phyloP scores from a whole-genome alignment of 2,888 invertebrate species.

The Gandaritis pyraliata region DNA sequence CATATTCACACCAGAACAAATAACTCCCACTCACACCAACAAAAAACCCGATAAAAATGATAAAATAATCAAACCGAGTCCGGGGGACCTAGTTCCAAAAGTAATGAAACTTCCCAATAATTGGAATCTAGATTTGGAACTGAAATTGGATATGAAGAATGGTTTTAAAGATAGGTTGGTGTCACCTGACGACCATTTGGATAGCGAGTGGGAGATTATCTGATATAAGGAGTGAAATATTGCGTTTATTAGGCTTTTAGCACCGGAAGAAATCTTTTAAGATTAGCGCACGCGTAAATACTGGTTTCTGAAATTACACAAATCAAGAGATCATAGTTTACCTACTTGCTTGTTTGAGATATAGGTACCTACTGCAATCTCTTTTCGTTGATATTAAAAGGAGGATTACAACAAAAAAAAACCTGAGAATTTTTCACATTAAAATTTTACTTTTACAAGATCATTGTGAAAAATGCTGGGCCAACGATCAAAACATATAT shows the following conservation, averaged over 20 bases:
- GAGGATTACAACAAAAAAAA: no score
- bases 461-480: no score
- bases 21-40: conserved; percentile 3
- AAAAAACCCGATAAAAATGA: conserved; percentile 31
- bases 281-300: no score
- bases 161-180: conserved; percentile 56
- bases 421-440: no score
- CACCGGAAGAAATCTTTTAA: background rate
- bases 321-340: no score
- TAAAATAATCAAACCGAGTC: conserved; percentile 20
- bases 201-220: conserved; percentile 78
- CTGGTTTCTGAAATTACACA: no score
- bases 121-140: conserved; percentile 84
- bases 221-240: conserved; percentile 51
- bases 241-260: background rate
- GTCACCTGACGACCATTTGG: conserved; percentile 73
- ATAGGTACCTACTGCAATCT: no score
- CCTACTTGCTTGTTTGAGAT: no score
- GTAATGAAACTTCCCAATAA: conserved; percentile 82
- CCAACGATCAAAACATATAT: no score
- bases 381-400: no score
- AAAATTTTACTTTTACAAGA: no score
- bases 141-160: conserved; percentile 67
- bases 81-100: conserved; percentile 72
- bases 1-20: conserved; percentile 18